Evolutionary conservation across 2,113 vertebrate genomes (phyloP), one percentile per base, ranked within the genome.

Genomic region (Aspiorhynchus laticeps): DNA sequence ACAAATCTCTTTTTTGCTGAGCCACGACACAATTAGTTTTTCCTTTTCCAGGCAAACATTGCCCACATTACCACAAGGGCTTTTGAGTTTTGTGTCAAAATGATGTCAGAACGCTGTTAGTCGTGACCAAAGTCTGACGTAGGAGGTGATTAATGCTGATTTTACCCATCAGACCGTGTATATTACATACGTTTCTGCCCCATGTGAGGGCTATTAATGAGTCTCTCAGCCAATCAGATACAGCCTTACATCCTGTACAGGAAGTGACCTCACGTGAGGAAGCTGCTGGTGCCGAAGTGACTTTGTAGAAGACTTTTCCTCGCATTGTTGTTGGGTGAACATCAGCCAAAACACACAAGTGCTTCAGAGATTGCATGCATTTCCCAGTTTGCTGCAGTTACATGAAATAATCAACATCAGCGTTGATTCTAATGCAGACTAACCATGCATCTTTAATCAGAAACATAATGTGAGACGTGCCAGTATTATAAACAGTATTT

Each of bases 261-360:
- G 81, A 83, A 53, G 10, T 83, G 81, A 83, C 41, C 5, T 53
- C 65, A 69, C 28, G 74, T 76, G 74, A 83, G 81, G 81, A 83
- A 83, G 46, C 65, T 53, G 28, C 65, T 83, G 81, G 46, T 73
- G 81, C 81, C 43, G 31, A 67, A 36, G 81, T 7, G 81, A n/a
- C 43, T 73, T 73, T 46, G 28, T 83, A 21, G 65, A 73, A 53
- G 65, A 83, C 81, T 56, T 81, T 83, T 83, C 81, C 81, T 83
- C 56, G 28, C 43, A 83, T 83, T 83, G 81, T 83, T 73, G 19
- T 26, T 71, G 19, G 43, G 26, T 53, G 65, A 83, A 56, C 67
- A 10, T 1, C 1, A 48, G 81, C 81, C 65, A 73, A 71, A 28
- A 71, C 43, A 83, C 79, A 81, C 56, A 81, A 19, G 4, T 2